Evolutionary conservation across 2,888 invertebrate species (phyloP), one percentile per base, ranked within the genome.

Genomic region (Chrysopilus asiliformis): DNA sequence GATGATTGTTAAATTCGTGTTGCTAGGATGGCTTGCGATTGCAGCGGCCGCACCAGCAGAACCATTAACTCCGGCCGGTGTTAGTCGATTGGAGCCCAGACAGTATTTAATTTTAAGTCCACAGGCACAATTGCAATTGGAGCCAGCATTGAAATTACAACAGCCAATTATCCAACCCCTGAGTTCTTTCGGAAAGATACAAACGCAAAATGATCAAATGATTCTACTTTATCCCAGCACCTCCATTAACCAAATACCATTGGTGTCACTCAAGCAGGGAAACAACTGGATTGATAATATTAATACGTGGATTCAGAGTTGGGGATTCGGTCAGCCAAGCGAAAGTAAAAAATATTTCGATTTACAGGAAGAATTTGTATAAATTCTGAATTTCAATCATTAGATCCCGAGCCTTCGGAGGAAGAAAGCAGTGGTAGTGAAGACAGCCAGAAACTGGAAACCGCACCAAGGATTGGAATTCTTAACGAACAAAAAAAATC

Each of bases 31-130:
- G 4, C 14, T 38, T 17, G 34, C 25, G 14, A 25, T 24, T 5
- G 31, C 33, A 4, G 9, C 24, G 28, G 13, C 38, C 27, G 43
- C 41, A 8, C 43, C 43, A 12, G n/a, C 27, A 17, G 34, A 34
- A 32, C 17, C 26, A 33, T 20, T 9, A 16, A 26, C 30, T 6
- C 18, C 30, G 10, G 34, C 15, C 10, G 20, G 32, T 14, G 6
- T 34, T 7, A 37, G 34, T 16, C 32, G 27, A 17, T 17, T 35
- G 9, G 13, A 26, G 14, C 31, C 30, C 12, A 38, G 45, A 43
- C 61, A 60, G 32, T 56, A 59, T 41, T 50, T 61, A 22, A 57
- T 61, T 40, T 53, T 61, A 13, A 60, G 57, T 13, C 61, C 61
- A 5, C 60, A 61, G 41, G 57, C 61, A 0, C 60, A 62, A 46